phyloP scores from a whole-genome alignment of 2,113 vertebrate genomes.

The Dascyllus trimaculatus region DNA sequence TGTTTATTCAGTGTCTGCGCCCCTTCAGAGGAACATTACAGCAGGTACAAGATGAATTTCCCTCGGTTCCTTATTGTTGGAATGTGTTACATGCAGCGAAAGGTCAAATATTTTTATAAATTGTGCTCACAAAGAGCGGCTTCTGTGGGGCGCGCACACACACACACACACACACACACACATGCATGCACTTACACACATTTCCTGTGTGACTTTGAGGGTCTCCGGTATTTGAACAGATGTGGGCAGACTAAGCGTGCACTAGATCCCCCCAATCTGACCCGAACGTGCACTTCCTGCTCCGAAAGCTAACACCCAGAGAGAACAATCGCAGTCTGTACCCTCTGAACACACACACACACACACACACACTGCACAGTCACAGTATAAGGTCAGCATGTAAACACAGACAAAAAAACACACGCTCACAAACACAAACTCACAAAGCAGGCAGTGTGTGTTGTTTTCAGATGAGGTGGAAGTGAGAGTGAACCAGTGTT shows the following conservation, averaged over 20 bases:
- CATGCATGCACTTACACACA: constrained; percentile 28
- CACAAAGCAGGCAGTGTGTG: constrained; percentile 54
- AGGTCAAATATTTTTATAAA: constrained; percentile 68
- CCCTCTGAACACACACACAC: constrained; percentile 55
- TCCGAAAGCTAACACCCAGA: constrained; percentile 81
- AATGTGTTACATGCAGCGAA: constrained; percentile 39
- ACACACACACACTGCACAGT: constrained; percentile 11
- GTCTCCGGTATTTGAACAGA: constrained; percentile 86
- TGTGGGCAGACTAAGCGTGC: constrained; percentile 80
- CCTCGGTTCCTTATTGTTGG: constrained; percentile 55
- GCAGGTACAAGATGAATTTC: constrained; percentile 37
- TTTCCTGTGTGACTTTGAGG: constrained; percentile 81
- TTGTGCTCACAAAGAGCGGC: constrained; percentile 60
- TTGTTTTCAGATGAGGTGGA: constrained; percentile 35
- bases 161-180: constrained; percentile 12
- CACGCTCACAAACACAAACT: constrained; percentile 8
- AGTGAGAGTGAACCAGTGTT: constrained; percentile 30
- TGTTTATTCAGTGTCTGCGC: constrained; percentile 15
- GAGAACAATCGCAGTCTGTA: constrained; percentile 86
- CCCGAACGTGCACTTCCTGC: constrained; percentile 86
- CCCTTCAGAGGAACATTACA: constrained; percentile 21
- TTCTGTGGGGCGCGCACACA: constrained; percentile 44
- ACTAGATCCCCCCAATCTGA: constrained; percentile 76
- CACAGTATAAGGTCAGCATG: not conserved
- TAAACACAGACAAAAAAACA: constrained; percentile 32